Evolutionary conservation across 1,140 invertebrate species (phyloP).

Genomic region (Argopecten irradians): DNA sequence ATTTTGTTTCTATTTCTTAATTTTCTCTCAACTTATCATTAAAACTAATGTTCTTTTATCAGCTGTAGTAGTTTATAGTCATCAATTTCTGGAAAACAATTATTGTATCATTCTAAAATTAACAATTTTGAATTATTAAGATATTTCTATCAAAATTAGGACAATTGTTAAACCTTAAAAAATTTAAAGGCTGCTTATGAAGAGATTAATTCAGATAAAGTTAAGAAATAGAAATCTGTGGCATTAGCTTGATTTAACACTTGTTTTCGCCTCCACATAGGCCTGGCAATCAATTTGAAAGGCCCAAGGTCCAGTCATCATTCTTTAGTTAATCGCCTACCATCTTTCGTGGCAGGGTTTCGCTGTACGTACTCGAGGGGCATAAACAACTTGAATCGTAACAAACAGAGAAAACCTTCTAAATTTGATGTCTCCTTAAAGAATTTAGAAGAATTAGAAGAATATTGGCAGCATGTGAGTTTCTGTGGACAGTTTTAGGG

Average conservation of each 20-base stretch:
- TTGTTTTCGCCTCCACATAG: neutral
- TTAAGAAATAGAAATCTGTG: constrained; percentile 12
- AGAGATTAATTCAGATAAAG: too few species aligned
- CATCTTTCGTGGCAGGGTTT: neutral
- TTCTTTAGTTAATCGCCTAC: neutral
- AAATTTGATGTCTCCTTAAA: neutral
- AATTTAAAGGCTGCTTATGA: too few species aligned
- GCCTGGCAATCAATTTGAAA: neutral
- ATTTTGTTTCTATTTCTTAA: constrained; percentile 20
- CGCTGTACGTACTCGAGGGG: neutral
- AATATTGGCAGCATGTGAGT: neutral
- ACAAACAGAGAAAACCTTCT: neutral
- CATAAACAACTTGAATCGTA: neutral
- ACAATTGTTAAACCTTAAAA: too few species aligned
- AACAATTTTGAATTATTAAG: too few species aligned
- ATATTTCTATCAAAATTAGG: too few species aligned
- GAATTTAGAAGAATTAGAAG: neutral
- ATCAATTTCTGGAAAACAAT: too few species aligned
- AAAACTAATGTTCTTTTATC: too few species aligned
- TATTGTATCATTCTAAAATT: too few species aligned
- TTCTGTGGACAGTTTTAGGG: too few species aligned
- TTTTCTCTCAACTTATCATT: neutral
- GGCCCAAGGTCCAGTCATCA: neutral
- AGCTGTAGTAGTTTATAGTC: too few species aligned
- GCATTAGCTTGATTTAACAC: neutral